Percentiles rank a stretch among this genome's conserved stretches.
phyloP scores from a whole-genome alignment of 2,113 vertebrate species.

The Ctenodactylus gundi region DNA sequence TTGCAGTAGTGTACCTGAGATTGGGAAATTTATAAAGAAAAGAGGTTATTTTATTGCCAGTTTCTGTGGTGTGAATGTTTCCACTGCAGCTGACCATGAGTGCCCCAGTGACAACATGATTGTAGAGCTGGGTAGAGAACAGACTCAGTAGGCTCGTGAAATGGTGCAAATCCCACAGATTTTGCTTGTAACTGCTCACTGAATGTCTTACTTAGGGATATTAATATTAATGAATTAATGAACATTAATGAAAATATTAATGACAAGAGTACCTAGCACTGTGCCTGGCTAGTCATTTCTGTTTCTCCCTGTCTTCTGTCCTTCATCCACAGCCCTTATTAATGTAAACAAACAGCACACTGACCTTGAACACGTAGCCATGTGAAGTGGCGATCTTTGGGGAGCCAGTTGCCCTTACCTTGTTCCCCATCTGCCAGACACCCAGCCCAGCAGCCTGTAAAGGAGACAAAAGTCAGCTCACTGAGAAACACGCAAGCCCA shows the following conservation, averaged over 20 bases:
- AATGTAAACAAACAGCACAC: background rate
- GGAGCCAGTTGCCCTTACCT: background rate
- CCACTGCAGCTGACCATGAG: background rate
- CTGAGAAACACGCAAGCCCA: background rate
- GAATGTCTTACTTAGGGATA: slow-evolving; percentile 2
- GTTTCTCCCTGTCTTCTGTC: background rate
- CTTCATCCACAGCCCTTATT: background rate
- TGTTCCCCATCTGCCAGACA: background rate
- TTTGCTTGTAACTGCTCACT: background rate
- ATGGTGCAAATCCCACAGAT: background rate
- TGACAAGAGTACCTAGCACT: background rate
- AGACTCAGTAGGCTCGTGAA: background rate
- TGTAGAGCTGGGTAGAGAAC: background rate
- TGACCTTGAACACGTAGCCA: fast-evolving
- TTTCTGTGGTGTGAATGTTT: background rate
- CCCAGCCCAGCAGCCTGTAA: background rate
- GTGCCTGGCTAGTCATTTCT: background rate
- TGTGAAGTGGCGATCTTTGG: background rate
- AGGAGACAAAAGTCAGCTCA: background rate
- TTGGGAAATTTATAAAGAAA: background rate
- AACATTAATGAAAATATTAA: background rate
- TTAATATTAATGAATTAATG: too few species aligned
- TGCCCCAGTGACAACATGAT: background rate
- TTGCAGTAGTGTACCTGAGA: background rate
- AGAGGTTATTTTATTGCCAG: background rate